A percentile compares a stretch with the other conserved stretches of the same genome.
These are phyloP conservation scores for Andrena hattorfiana DNA, from an alignment of 2,888 invertebrate species.

Conservation along the genomic window DNA sequence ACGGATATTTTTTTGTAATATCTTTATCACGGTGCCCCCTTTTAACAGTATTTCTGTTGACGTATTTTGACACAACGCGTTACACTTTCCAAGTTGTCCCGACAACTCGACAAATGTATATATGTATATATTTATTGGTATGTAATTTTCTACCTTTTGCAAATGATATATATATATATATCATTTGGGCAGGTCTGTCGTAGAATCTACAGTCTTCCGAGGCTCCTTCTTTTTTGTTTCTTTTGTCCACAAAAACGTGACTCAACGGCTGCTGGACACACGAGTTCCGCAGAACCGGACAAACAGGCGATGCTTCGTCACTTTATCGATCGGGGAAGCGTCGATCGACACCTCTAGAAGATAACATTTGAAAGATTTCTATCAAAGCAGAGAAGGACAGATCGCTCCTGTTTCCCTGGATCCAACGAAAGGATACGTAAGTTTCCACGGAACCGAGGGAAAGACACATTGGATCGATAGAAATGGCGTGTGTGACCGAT, in stretches of 20 bases:
- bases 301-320: background rate
- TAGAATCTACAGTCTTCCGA: background rate
- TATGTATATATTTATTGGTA: too few species aligned
- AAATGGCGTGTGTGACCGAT: constrained; percentile 38
- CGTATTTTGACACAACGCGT: too few species aligned
- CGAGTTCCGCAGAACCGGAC: background rate
- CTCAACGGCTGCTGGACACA: constrained; percentile 4
- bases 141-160: too few species aligned
- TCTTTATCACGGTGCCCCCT: too few species aligned
- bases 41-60: too few species aligned
- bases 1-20: too few species aligned
- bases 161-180: too few species aligned
- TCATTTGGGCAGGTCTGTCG: too few species aligned
- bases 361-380: background rate
- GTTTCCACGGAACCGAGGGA: background rate
- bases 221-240: background rate
- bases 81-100: too few species aligned
- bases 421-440: background rate
- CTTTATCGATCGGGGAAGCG: background rate
- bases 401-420: background rate
- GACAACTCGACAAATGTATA: too few species aligned
- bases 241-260: constrained; percentile 11
- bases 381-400: background rate
- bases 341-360: background rate
- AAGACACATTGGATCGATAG: constrained; percentile 18